A percentile compares a stretch with the other conserved stretches of the same genome.
These are phyloP conservation scores for Axis porcinus DNA, from an alignment of 2,113 vertebrate species.

Conservation along the genomic window DNA sequence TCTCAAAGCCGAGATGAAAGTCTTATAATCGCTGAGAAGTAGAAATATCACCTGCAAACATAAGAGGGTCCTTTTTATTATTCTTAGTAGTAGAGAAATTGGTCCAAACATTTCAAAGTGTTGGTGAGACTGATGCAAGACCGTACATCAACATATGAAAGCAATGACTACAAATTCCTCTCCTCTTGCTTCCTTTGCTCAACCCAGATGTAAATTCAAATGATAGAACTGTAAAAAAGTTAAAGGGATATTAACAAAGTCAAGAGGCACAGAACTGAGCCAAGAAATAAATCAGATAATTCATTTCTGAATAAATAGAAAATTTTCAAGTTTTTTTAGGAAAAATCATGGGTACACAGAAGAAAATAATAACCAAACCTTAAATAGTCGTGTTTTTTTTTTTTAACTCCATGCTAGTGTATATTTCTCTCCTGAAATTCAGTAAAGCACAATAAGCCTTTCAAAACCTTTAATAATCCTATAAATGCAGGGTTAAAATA, in stretches of 20 bases:
- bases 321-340: not conserved
- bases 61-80: not conserved
- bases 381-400: not conserved
- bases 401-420: not conserved
- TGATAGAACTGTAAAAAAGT: not conserved
- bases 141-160: not conserved
- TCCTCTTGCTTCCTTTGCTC: constrained; percentile 16
- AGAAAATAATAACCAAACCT: not conserved
- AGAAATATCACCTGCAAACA: not conserved
- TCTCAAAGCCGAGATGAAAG: constrained; percentile 34
- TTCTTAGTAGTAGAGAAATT: constrained; percentile 6
- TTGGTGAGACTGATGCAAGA: not conserved
- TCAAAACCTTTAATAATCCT: constrained; percentile 17
- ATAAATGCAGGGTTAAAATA: not conserved
- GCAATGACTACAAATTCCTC: not conserved
- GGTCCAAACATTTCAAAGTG: constrained; percentile 5
- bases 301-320: not conserved
- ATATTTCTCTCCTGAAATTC: not conserved
- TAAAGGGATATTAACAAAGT: constrained; percentile 14
- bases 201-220: constrained; percentile 4
- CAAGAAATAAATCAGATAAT: not conserved
- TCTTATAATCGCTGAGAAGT: constrained; percentile 10
- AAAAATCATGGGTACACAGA: not conserved
- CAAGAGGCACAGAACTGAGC: not conserved
- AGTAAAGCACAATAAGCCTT: not conserved